phyloP scores from a whole-genome alignment of 2,113 vertebrate genomes.

The Synodontis membranacea region DNA sequence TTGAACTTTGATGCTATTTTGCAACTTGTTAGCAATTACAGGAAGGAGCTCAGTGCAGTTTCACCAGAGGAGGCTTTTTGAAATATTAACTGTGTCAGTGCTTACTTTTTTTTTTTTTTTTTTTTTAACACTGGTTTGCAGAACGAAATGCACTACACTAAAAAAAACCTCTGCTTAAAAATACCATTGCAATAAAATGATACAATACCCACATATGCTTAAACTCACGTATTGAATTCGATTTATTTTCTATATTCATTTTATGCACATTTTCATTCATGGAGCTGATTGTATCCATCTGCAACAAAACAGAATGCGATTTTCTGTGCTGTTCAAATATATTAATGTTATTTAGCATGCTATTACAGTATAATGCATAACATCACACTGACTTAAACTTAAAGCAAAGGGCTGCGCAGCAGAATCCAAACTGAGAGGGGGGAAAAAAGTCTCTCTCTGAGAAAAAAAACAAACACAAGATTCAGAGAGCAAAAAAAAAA shows the following conservation, averaged over 20 bases:
- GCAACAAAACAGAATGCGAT: neutral
- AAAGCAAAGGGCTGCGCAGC: neutral
- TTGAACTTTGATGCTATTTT: neutral
- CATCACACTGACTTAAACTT: neutral
- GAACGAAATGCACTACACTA: no score
- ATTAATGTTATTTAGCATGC: neutral
- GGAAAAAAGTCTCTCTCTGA: neutral
- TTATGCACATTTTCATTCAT: neutral
- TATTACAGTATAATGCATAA: neutral
- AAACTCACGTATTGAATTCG: neutral
- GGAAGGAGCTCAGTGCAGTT: neutral
- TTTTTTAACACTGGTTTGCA: neutral
- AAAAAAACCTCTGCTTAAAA: neutral
- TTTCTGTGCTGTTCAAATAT: neutral
- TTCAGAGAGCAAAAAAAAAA: neutral
- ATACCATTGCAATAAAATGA: neutral
- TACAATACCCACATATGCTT: neutral
- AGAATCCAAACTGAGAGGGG: conserved; percentile 11
- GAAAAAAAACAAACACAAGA: neutral
- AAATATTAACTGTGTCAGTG: neutral
- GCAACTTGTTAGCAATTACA: no score
- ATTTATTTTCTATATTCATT: neutral
- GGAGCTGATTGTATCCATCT: neutral
- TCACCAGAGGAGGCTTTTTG: neutral
- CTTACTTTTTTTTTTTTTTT: neutral